Base-by-base conservation (phyloP, 2,888 invertebrate species). In the Dolichopus griseipennis region DNA sequence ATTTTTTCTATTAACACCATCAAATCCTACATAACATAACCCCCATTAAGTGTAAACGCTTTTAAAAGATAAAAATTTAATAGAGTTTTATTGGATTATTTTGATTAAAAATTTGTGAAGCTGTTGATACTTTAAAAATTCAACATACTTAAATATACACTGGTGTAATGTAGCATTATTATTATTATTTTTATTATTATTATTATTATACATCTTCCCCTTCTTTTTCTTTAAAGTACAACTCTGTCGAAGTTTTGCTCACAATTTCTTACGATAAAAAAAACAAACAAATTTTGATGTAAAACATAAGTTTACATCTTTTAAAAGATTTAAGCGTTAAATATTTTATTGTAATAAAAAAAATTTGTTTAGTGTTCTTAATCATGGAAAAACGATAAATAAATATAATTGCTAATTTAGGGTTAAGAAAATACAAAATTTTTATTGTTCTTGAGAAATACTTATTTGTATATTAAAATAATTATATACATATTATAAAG, bases 61-160 rank as follows among this genome's bases (percentile, higher is more conserved):
- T 68, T 69, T 69, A 68, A 67, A 61, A 69, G 71, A 70, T 71
- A 71, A 71, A 68, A 68, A 65, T 63, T 68, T 69, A 66, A 65
- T 65, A 67, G 69, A 67, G 65, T 71, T 70, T 70, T 70, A 71
- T 71, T 68, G 67, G 68, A 69, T 67, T 67, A 22, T 2, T 21
- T 21, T 22, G 15, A 52, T 52, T 18, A 52, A 52, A 2, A 52
- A 52, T 52, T 52, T 52, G 52, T 52, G 18, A 52, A 52, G 18
- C 52, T 52, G 18, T 52, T 52, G 18, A 52, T 18, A 52, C 52
- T 12, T 6, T 52, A 52, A 52, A n/a, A 52, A 18, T 18, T 18
- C 6, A 9, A 52, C 6, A 4, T 18, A n/a, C 9, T 12, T 52
- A 52, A 52, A 52, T 52, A n/a, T 12, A 18, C 52, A 12, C 52